These are phyloP conservation scores for Cecidostiba fungosa DNA, from an alignment of 2,888 invertebrate species.

Conservation along the genomic window DNA sequence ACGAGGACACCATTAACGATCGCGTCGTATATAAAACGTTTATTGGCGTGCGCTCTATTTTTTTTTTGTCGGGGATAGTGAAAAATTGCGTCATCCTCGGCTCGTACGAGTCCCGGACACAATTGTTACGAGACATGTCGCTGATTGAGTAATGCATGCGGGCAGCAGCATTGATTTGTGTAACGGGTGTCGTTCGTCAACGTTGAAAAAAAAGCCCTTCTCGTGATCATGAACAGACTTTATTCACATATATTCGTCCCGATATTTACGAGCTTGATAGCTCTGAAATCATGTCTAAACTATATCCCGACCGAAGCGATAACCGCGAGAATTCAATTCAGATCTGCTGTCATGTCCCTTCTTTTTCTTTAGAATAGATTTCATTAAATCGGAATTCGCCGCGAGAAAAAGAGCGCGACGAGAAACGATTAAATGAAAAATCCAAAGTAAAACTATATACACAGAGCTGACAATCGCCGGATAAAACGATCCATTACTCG, in stretches of 20 bases:
- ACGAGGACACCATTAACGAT: background rate
- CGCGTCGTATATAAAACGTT: constrained; percentile 9
- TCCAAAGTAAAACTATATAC: background rate
- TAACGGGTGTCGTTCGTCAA: background rate
- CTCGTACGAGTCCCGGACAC: background rate
- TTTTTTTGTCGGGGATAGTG: background rate
- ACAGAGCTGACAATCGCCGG: background rate
- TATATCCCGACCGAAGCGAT: background rate
- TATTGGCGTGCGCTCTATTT: background rate
- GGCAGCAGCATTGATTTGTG: background rate
- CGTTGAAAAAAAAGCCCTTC: constrained; percentile 3
- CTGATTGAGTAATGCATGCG: constrained; percentile 1
- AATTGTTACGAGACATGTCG: constrained; percentile 13
- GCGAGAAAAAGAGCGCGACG: background rate
- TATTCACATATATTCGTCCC: background rate
- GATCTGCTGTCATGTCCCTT: too few relatives aligned
- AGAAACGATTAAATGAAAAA: background rate
- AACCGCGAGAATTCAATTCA: too few relatives aligned
- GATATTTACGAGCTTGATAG: background rate
- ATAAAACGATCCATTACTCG: constrained; percentile 34
- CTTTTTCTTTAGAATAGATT: background rate
- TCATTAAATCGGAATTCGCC: background rate
- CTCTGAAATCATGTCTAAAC: too few relatives aligned
- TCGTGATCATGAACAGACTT: background rate
- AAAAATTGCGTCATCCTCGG: background rate